These are phyloP conservation scores for Miniopterus natalensis DNA, from an alignment of 2,113 vertebrate genomes.

Conservation along the genomic window DNA sequence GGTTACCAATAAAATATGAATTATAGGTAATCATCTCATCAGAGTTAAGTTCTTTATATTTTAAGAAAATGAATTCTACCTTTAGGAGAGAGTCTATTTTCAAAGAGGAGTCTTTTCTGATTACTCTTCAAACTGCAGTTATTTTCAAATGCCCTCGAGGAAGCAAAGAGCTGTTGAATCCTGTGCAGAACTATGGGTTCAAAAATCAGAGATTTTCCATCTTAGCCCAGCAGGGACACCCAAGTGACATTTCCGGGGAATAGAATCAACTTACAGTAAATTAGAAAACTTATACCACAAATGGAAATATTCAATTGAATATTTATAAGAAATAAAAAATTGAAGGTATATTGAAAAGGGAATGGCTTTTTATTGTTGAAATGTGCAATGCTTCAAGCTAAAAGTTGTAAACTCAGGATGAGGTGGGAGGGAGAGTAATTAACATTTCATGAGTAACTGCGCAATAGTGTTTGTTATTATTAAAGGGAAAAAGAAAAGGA, in stretches of 20 bases:
- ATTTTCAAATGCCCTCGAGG: constrained; percentile 54
- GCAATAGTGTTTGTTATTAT: constrained; percentile 64
- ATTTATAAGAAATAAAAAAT: constrained; percentile 86
- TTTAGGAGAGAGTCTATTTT: constrained; percentile 55
- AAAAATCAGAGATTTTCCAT: constrained; percentile 66
- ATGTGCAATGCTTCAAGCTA: constrained; percentile 72
- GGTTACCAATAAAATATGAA: constrained; percentile 49
- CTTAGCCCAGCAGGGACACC: constrained; percentile 81
- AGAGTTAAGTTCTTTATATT: constrained; percentile 53
- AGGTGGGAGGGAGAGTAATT: constrained; percentile 66
- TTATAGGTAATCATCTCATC: constrained; percentile 52
- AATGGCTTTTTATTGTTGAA: constrained; percentile 70
- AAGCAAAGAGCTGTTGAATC: constrained; percentile 65
- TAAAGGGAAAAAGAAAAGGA: constrained; percentile 48
- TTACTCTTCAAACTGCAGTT: constrained; percentile 22
- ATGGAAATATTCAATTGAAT: constrained; percentile 80
- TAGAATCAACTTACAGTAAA: constrained; percentile 79
- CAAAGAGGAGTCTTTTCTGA: constrained; percentile 55
- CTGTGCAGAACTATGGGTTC: constrained; percentile 28
- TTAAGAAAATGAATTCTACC: constrained; percentile 15
- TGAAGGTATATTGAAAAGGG: constrained; percentile 79
- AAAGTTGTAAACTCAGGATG: constrained; percentile 74
- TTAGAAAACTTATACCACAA: constrained; percentile 77
- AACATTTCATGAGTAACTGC: constrained; percentile 81
- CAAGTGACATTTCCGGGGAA: constrained; percentile 81